Evolutionary conservation across 35 echinoderm and acorn worm genomes (phyloP), one percentile per base, ranked within the genome.

Genomic region (Patiria miniata): DNA sequence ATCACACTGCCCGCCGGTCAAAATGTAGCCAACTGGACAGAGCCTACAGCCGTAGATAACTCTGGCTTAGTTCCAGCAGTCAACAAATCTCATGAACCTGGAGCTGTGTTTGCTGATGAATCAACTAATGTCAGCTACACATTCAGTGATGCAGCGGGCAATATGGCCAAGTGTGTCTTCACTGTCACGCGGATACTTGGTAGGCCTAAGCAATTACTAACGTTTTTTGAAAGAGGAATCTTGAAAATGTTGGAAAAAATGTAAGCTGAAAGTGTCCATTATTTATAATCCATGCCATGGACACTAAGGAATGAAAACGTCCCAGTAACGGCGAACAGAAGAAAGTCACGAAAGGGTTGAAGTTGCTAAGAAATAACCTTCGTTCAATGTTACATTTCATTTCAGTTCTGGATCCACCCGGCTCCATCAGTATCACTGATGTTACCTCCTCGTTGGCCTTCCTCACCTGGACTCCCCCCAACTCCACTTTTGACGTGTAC

Each of bases 1-100:
- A 40, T 79, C 22, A 79, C 29, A 77, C 36, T 77, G 29, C 36
- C 22, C 14, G 14, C 29, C 14, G 69, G 22, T 23, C 10, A 18
- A 28, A 77, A 14, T 37, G 69, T 37, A 10, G 69, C 36, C 29
- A 77, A 37, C 69, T 77, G 69, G 69, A 77, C 23, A 77, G 69
- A 77, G 23, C 69, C 69, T 18, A 77, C 69, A n/a, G n/a, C n/a
- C n/a, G n/a, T n/a, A n/a, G n/a, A n/a, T n/a, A n/a, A n/a, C n/a
- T n/a, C n/a, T n/a, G 14, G 69, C 69, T 37, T 18, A 8, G 10
- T 37, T 37, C 36, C 36, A 18, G 29, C 23, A 10, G 23, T 77
- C 36, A 37, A 10, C 22, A 77, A 23, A 14, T 77, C 69, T 14
- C 52, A 55, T 55, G 52, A 55, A n/a, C n/a, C n/a, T n/a, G n/a